Percentiles rank a stretch among this genome's conserved stretches.
Evolutionary conservation across 2,888 invertebrate genomes (phyloP).

Genomic region (Coenonympha arcania): DNA sequence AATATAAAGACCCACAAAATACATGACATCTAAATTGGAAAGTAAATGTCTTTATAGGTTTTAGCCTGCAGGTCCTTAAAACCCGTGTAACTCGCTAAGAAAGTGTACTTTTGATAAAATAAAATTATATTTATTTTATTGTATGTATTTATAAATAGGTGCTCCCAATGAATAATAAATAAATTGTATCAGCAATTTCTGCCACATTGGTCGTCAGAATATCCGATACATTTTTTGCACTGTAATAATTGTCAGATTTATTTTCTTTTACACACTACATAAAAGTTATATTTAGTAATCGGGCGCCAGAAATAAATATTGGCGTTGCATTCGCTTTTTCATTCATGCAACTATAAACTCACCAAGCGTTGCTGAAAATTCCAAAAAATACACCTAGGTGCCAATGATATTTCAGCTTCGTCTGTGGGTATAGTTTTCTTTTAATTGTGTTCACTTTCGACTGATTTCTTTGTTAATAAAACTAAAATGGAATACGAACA

Average conservation of each 20-base stretch:
- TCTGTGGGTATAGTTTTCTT: not conserved
- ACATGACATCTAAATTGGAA: no score
- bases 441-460: not conserved
- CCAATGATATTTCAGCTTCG: not conserved
- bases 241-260: not conserved
- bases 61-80: no score
- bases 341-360: conserved; percentile 9
- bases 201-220: no score
- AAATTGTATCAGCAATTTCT: no score
- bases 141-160: no score
- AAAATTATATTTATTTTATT: no score
- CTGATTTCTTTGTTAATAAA: not conserved
- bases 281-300: not conserved
- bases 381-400: conserved; percentile 18
- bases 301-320: conserved; percentile 53
- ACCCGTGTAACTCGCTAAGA: no score
- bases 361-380: conserved; percentile 5
- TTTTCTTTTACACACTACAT: not conserved
- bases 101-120: no score
- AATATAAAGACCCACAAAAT: no score
- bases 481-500: conserved; percentile 8
- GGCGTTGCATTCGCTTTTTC: conserved; percentile 32
- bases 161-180: no score
- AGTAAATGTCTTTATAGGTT: no score
- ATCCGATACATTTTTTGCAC: no score